phyloP scores from a whole-genome alignment of 2,113 vertebrate species.

The Camelus dromedarius region DNA sequence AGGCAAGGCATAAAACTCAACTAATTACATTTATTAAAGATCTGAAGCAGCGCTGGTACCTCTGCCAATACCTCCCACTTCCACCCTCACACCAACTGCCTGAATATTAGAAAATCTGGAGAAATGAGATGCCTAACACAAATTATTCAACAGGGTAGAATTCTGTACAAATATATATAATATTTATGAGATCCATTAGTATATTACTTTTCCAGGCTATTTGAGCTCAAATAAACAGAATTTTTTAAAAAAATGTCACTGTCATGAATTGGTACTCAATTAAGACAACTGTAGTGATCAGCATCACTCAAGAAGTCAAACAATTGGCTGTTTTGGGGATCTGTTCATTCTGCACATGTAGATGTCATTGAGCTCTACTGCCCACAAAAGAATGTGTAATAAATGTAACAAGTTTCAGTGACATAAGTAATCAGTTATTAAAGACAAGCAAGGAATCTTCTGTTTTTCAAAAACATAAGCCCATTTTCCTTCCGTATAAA shows the following conservation, averaged over 20 bases:
- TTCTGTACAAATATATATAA: not conserved
- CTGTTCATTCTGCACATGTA: not conserved
- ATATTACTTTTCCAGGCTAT: conserved; percentile 42
- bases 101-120: conserved; percentile 67
- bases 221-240: not conserved
- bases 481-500: not conserved
- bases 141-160: conserved; percentile 61
- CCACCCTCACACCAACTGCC: conserved; percentile 73
- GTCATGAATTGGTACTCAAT: not conserved
- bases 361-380: not conserved
- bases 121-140: conserved; percentile 51
- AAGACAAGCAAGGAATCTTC: not conserved
- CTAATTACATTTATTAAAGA: conserved; percentile 79
- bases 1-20: conserved; percentile 69
- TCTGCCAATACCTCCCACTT: conserved; percentile 70
- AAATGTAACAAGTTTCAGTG: not conserved
- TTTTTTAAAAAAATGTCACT: not conserved
- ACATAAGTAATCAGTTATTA: not conserved
- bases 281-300: conserved; percentile 3
- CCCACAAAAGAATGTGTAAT: not conserved
- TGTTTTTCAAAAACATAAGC: not conserved
- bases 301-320: conserved; percentile 10
- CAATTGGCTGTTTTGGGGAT: not conserved
- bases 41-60: not conserved
- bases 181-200: conserved; percentile 25